Evolutionary conservation across 2,113 vertebrate genomes (phyloP), one percentile per base, ranked within the genome.

Genomic region (Paedocypris sp.): DNA sequence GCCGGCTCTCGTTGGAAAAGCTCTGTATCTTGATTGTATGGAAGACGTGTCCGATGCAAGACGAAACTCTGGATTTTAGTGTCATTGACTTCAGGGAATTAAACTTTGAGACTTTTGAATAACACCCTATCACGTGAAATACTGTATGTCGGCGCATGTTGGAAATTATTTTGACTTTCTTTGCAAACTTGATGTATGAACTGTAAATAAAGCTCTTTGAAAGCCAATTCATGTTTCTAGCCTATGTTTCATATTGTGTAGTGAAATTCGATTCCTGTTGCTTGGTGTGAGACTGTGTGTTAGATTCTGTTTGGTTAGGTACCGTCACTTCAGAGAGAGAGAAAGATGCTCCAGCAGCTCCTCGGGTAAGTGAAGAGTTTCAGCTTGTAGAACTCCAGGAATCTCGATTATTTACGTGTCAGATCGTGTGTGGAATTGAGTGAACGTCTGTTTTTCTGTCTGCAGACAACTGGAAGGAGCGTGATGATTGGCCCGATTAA

Each of bases 121-220:
- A 63, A 68, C 59, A 54, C 73, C 72, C 67, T 80, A 63, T 80
- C 46, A 58, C 47, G 13, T 66, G 46, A 57, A n/a, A 70, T 69
- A 59, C 62, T 64, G 57, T 61, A 61, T 45, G 57, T 69, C 52
- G 43, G 77, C 72, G 75, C 73, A 80, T 78, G 77, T 77, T 76
- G 71, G 74, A 70, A 70, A 66, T 71, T 71, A 77, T 80, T 83
- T 82, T 80, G 74, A 78, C 68, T 56, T 79, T 64, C 43, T 51
- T 66, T 45, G 51, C 50, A 61, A 76, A 76, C 76, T 79, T 76
- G 70, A 73, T 84, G 80, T 76, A 82, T 83, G 79, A 78, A 79
- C 77, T 85, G 82, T 85, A 85, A 86, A 85, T 85, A 85, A 84
- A 83, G 78, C 78, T 83, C 76, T 77, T 74, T 77, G 78, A 82